phyloP scores from a whole-genome alignment of 1,140 invertebrate species.

The Apis dorsata region DNA sequence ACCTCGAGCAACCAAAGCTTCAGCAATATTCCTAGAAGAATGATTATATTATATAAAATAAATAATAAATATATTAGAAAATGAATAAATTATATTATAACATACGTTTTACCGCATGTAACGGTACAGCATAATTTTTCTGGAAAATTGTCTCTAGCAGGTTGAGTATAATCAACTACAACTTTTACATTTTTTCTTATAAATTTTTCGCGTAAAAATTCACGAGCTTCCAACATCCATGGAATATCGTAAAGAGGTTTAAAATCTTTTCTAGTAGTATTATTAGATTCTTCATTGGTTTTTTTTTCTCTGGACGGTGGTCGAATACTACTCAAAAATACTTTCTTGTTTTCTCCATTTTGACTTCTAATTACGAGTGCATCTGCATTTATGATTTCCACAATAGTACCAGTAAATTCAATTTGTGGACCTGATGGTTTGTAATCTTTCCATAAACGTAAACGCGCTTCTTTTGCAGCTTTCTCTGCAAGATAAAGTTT shows the following conservation, averaged over 20 bases:
- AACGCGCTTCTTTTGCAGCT: conserved; percentile 92
- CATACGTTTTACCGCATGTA: conserved; percentile 89
- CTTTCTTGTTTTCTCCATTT: conserved; percentile 91
- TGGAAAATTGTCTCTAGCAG: conserved; percentile 93
- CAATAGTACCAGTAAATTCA: conserved; percentile 91
- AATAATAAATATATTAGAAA: neutral
- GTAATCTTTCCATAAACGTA: conserved; percentile 95
- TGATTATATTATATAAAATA: neutral
- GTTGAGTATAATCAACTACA: conserved; percentile 97
- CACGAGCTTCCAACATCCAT: conserved; percentile 98
- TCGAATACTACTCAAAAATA: conserved; percentile 97
- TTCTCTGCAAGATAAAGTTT: conserved; percentile 91
- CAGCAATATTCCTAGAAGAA: conserved; percentile 91
- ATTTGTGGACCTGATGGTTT: conserved; percentile 84
- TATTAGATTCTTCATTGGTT: conserved; percentile 83
- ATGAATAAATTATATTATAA: conserved; percentile 53
- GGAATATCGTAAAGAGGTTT: conserved; percentile 97
- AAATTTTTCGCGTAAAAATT: conserved; percentile 97
- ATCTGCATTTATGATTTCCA: conserved; percentile 96
- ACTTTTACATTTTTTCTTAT: conserved; percentile 98
- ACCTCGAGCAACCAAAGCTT: conserved; percentile 95
- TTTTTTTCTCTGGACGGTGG: conserved; percentile 87
- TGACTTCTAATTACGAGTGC: conserved; percentile 91
- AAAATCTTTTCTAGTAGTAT: conserved; percentile 84
- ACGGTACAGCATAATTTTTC: conserved; percentile 98